Conservation (phyloP, 2,797 vertebrate genomes). For the Semotilus atromaculatus region DNA sequence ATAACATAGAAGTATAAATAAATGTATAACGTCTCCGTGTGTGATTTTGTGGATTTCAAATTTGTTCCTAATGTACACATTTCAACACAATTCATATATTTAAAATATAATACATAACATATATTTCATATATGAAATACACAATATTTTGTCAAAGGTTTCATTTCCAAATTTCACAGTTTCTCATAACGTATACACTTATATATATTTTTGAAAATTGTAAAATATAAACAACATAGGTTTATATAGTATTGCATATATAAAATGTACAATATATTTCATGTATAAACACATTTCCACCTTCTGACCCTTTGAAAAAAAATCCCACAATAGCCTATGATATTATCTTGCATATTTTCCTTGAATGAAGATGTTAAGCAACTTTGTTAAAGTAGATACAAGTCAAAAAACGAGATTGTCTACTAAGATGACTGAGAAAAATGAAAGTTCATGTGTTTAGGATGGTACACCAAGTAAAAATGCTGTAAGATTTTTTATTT, state of each 20-base stretch:
- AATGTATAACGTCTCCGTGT: no score
- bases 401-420: not conserved
- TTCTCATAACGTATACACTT: no score
- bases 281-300: not conserved
- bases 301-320: not conserved
- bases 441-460: not conserved
- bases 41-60: no score
- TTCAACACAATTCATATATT: no score
- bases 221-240: not conserved
- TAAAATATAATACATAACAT: no score
- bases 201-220: not conserved
- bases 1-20: no score
- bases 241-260: not conserved
- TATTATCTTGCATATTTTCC: no score
- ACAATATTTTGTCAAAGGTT: not conserved
- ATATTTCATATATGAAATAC: not conserved
- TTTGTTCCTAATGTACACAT: no score
- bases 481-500: not conserved
- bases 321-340: not conserved
- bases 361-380: not conserved
- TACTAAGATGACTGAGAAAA: not conserved
- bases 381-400: not conserved
- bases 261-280: not conserved
- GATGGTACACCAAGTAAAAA: not conserved
- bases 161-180: not conserved